Percentiles rank a stretch among this genome's conserved stretches.
phyloP scores from a whole-genome alignment of 2,797 vertebrate genomes.

The Pseudocheirus occidentalis region DNA sequence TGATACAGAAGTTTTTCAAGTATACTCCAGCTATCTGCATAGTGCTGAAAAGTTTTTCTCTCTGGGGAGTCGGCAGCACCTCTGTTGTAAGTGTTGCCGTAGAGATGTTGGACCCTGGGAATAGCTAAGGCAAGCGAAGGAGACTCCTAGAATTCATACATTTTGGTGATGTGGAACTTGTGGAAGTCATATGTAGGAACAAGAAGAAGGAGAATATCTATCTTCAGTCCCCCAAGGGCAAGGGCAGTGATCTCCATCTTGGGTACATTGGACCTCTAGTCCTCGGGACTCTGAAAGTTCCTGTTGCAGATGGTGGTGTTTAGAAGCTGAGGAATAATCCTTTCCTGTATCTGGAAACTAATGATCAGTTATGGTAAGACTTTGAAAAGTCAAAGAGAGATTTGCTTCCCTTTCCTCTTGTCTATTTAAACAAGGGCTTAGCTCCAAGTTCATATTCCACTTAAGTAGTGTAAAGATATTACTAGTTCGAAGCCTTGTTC shows the following conservation, averaged over 20 bases:
- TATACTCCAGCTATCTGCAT: neutral
- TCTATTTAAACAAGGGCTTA: neutral
- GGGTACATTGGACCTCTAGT: neutral
- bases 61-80: neutral
- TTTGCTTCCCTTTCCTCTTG: neutral
- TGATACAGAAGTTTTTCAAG: neutral
- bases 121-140: neutral
- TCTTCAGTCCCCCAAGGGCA: neutral
- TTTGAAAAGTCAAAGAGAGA: neutral
- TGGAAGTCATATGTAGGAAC: neutral
- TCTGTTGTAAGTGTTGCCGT: neutral
- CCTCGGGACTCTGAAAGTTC: neutral
- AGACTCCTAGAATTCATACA: neutral
- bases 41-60: neutral
- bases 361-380: neutral
- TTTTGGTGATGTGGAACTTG: neutral
- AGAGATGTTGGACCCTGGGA: neutral
- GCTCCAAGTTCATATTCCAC: neutral
- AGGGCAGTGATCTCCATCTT: neutral
- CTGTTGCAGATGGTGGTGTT: neutral
- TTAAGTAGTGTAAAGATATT: neutral
- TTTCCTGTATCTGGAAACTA: neutral
- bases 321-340: neutral
- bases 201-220: neutral
- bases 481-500: neutral